Evolutionary conservation across 2,797 vertebrate genomes (phyloP).

Genomic region (Pipistrellus kuhlii): DNA sequence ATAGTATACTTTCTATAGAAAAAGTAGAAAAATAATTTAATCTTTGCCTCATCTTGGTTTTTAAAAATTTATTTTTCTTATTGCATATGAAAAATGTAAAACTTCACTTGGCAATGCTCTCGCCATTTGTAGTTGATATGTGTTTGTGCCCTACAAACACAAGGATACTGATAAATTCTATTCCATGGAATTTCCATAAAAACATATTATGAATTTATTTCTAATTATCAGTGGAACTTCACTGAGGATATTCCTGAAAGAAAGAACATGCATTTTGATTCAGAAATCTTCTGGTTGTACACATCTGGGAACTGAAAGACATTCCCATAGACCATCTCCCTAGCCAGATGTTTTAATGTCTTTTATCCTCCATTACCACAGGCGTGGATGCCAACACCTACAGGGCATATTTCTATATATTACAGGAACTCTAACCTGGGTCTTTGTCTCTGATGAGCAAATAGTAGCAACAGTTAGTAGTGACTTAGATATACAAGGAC

Average conservation of each 20-base stretch:
- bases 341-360: not conserved
- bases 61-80: not conserved
- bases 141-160: too few species aligned
- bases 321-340: fast-evolving
- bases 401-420: fast-evolving
- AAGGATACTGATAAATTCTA: not conserved
- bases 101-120: not conserved
- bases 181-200: not conserved
- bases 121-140: not conserved
- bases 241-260: fast-evolving
- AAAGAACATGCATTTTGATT: not conserved
- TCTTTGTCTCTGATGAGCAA: not conserved
- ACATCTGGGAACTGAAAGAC: not conserved
- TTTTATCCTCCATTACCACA: not conserved
- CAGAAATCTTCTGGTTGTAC: not conserved
- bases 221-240: not conserved
- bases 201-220: not conserved
- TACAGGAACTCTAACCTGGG: too few species aligned
- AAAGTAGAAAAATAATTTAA: not conserved
- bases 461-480: too few species aligned
- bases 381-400: not conserved
- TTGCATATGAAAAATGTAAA: not conserved
- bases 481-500: not conserved
- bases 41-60: not conserved
- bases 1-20: not conserved